A percentile compares a stretch with the other conserved stretches of the same genome.
Conservation (phyloP, 2,113 vertebrate species). For the Corythornis cristatus region DNA sequence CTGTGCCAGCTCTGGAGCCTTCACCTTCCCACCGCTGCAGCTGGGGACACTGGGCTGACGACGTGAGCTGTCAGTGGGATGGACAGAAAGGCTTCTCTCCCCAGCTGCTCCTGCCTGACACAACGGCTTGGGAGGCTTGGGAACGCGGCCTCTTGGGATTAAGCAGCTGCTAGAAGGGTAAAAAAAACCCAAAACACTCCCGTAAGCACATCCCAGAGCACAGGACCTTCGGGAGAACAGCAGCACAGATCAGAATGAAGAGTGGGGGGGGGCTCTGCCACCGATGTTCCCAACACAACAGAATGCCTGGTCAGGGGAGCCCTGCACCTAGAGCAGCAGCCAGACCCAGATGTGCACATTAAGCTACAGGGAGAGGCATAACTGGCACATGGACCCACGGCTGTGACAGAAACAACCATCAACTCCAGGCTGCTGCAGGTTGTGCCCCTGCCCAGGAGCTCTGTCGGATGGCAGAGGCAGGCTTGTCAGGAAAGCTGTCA, state of each 20-base stretch:
- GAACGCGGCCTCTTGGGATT: not conserved
- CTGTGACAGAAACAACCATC: not conserved
- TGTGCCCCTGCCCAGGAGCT: not conserved
- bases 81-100: not conserved
- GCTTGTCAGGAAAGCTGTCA: not conserved
- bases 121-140: not conserved
- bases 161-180: not conserved
- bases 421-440: not conserved
- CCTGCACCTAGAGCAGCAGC: not conserved
- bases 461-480: not conserved
- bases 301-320: not conserved
- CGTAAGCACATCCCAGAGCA: not conserved
- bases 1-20: not conserved
- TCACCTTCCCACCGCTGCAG: not conserved
- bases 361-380: not conserved
- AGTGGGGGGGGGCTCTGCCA: accelerated
- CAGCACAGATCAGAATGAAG: not conserved
- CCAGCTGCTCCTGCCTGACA: constrained; percentile 14
- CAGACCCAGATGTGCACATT: accelerated
- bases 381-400: not conserved
- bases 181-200: not conserved
- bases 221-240: not conserved
- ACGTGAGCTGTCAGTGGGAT: not conserved
- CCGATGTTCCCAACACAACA: accelerated
- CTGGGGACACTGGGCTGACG: not conserved